Percentiles rank a stretch among this genome's conserved stretches.
Conservation (phyloP, 2,888 invertebrate species). For the Andricus curvator region DNA sequence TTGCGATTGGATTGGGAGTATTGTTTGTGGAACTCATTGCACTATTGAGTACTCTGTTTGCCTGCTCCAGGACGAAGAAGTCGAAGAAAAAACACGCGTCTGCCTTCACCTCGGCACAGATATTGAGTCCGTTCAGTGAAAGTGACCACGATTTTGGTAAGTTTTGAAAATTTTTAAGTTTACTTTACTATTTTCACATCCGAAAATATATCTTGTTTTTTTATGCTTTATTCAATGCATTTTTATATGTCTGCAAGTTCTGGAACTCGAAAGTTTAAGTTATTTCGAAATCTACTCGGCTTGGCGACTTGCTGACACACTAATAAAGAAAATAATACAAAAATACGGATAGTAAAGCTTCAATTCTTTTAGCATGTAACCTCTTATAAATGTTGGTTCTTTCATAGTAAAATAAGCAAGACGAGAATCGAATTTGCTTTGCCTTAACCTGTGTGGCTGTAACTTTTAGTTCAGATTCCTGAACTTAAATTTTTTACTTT, state of each 20-base stretch:
- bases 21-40: conserved; percentile 87
- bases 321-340: too few relatives aligned
- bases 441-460: not conserved
- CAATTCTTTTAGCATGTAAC: too few relatives aligned
- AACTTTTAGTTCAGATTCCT: not conserved
- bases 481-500: not conserved
- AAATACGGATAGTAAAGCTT: too few relatives aligned
- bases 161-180: not conserved
- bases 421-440: not conserved
- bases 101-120: conserved; percentile 74
- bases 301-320: too few relatives aligned
- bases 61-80: conserved; percentile 83
- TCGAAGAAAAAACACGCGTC: conserved; percentile 78
- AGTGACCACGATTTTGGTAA: conserved; percentile 72
- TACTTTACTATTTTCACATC: not conserved
- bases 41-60: conserved; percentile 85
- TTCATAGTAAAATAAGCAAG: too few relatives aligned
- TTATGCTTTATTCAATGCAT: too few relatives aligned
- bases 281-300: too few relatives aligned
- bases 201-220: too few relatives aligned
- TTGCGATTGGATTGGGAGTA: conserved; percentile 83
- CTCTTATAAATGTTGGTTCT: too few relatives aligned
- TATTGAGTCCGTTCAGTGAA: conserved; percentile 71
- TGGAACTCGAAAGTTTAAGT: too few relatives aligned
- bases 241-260: too few relatives aligned